These are phyloP conservation scores for Glossophaga mutica DNA, from an alignment of 2,797 vertebrate species.

Conservation along the genomic window DNA sequence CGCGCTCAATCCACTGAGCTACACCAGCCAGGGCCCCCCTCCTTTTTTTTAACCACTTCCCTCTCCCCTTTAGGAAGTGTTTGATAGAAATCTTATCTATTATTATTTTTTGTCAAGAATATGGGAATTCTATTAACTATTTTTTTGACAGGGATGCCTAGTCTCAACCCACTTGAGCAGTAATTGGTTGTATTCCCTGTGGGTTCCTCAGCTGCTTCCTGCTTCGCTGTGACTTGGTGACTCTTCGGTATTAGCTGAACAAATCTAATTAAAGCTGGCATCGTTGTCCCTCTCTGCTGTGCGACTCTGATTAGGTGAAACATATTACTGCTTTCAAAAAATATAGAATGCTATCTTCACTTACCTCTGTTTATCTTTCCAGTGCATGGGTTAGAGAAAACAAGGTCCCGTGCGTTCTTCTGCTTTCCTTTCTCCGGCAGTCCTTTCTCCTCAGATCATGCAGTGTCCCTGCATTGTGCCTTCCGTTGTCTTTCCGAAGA, in stretches of 20 bases:
- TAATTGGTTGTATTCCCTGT: not conserved
- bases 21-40: too few species aligned
- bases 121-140: not conserved
- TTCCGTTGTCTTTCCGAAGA: not conserved
- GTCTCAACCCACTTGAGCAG: not conserved
- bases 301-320: conserved; percentile 38
- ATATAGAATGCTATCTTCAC: conserved; percentile 41
- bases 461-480: not conserved
- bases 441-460: not conserved
- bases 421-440: not conserved
- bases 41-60: not conserved
- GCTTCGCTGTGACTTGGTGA: conserved; percentile 30
- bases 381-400: conserved; percentile 34
- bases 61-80: not conserved
- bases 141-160: not conserved
- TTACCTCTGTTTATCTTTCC: conserved; percentile 46
- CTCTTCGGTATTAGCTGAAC: conserved; percentile 41
- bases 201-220: not conserved
- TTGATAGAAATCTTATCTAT: not conserved
- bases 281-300: not conserved
- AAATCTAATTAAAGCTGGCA: conserved; percentile 70
- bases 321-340: conserved; percentile 33
- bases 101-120: not conserved
- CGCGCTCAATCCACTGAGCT: too few species aligned
- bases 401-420: not conserved